phyloP scores from a whole-genome alignment of 2,113 vertebrate genomes.

The Axis porcinus region DNA sequence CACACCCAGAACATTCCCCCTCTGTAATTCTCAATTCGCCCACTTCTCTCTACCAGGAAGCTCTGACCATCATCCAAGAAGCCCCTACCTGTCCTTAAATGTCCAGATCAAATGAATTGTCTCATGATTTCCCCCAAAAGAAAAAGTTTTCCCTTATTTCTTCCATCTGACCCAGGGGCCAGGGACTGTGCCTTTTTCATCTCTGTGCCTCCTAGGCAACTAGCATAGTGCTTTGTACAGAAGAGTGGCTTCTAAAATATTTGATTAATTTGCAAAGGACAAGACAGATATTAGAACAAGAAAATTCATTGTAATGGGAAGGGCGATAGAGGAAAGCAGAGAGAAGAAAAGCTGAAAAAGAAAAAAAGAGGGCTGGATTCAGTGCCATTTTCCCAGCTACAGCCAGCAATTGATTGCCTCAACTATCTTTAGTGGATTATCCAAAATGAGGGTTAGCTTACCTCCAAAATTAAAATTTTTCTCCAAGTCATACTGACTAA shows the following conservation, averaged over 20 bases:
- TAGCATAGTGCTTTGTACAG: neutral
- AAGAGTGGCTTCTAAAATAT: neutral
- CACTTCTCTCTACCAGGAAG: neutral
- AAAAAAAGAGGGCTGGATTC: neutral
- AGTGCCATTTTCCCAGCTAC: neutral
- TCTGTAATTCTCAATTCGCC: neutral
- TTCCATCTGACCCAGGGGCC: neutral
- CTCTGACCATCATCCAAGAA: neutral
- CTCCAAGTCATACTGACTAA: slow-evolving; percentile 2
- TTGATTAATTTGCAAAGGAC: slow-evolving; percentile 1
- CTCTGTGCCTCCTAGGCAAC: neutral
- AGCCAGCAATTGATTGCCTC: neutral
- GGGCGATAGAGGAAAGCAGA: neutral
- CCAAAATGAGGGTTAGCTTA: neutral
- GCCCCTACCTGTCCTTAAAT: neutral
- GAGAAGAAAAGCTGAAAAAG: neutral
- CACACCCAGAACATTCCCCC: neutral
- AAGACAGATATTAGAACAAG: neutral
- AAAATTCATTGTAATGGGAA: neutral
- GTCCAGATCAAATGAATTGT: neutral
- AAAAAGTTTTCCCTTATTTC: neutral
- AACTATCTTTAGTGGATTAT: neutral
- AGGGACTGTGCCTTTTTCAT: neutral
- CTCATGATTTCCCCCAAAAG: neutral
- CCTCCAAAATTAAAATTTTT: slow-evolving; percentile 1